phyloP scores from a whole-genome alignment of 2,797 vertebrate genomes.

The Crocodylus rhombifer region DNA sequence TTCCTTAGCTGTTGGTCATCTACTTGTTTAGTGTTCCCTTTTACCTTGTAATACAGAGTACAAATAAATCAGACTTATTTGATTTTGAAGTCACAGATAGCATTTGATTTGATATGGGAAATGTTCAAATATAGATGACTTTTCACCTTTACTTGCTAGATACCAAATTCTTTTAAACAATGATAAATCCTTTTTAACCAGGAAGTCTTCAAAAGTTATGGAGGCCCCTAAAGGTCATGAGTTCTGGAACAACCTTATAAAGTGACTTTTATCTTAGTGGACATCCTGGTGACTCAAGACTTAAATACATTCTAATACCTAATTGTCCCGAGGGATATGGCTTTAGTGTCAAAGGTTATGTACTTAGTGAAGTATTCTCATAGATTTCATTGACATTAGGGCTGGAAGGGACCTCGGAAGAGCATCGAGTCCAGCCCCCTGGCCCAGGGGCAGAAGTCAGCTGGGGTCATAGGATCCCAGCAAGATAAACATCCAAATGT shows the following conservation, averaged over 20 bases:
- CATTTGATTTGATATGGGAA: conserved; percentile 15
- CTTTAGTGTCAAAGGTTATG: conserved; percentile 55
- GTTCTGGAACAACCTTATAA: conserved; percentile 61
- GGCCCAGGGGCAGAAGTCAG: no score
- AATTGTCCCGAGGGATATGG: conserved; percentile 26
- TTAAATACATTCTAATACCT: conserved; percentile 4
- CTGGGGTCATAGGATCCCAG: no score
- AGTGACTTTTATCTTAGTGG: conserved; percentile 45
- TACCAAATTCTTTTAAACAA: conserved; percentile 64
- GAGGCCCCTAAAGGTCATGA: conserved; percentile 37
- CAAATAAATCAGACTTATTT: not conserved
- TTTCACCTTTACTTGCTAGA: conserved; percentile 62
- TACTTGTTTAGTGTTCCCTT: not conserved
- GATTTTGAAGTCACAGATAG: conserved; percentile 48
- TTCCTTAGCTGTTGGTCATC: not conserved
- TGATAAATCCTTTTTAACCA: conserved; percentile 57
- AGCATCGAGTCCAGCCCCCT: no score
- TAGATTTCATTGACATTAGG: not conserved
- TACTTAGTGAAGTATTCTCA: conserved; percentile 1
- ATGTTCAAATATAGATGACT: conserved; percentile 25
- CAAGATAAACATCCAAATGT: no score
- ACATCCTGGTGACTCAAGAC: conserved; percentile 31
- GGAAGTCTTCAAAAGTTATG: conserved; percentile 63
- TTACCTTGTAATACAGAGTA: conserved; percentile 8
- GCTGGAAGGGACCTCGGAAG: not conserved